These are phyloP conservation scores for Actias luna DNA, from an alignment of 2,888 invertebrate species.

Conservation along the genomic window DNA sequence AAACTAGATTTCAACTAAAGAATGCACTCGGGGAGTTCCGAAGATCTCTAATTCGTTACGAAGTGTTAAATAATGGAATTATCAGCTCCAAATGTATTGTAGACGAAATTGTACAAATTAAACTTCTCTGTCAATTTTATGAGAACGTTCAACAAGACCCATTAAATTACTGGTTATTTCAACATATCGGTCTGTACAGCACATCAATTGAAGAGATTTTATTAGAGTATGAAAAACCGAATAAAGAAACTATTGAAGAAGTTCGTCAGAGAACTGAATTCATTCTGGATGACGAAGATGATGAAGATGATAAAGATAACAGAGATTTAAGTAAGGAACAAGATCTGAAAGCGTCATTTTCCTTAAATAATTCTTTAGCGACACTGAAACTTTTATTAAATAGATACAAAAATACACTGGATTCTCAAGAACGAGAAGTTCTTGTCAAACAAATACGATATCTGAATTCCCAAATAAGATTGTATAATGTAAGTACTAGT, in stretches of 20 bases:
- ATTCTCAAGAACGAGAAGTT: conserved; percentile 13
- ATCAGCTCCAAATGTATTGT: conserved; percentile 33
- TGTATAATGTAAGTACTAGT: conserved; percentile 46
- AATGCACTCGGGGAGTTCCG: conserved; percentile 36
- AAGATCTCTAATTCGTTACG: conserved; percentile 38
- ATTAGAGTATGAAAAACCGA: conserved; percentile 24
- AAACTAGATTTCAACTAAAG: conserved; percentile 41
- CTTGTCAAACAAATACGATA: conserved; percentile 27
- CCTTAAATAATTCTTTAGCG: conserved; percentile 32
- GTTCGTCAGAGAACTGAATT: conserved; percentile 38
- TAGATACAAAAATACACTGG: conserved; percentile 20
- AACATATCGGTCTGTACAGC: conserved; percentile 30
- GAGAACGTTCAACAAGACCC: conserved; percentile 30
- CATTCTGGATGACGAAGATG: conserved; percentile 40
- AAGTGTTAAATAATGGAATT: conserved; percentile 48
- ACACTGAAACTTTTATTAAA: conserved; percentile 32
- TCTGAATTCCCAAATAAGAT: conserved; percentile 38
- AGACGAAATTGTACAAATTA: conserved; percentile 31
- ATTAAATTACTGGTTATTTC: conserved; percentile 56
- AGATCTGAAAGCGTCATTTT: conserved; percentile 34
- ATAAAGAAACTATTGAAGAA: conserved; percentile 32
- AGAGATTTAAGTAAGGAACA: conserved; percentile 20
- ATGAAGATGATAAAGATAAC: conserved; percentile 9
- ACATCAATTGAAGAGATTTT: conserved; percentile 28
- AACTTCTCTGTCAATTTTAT: conserved; percentile 36